These are phyloP conservation scores for Varanus salvator DNA, from an alignment of 2,113 vertebrate species.

Conservation along the genomic window DNA sequence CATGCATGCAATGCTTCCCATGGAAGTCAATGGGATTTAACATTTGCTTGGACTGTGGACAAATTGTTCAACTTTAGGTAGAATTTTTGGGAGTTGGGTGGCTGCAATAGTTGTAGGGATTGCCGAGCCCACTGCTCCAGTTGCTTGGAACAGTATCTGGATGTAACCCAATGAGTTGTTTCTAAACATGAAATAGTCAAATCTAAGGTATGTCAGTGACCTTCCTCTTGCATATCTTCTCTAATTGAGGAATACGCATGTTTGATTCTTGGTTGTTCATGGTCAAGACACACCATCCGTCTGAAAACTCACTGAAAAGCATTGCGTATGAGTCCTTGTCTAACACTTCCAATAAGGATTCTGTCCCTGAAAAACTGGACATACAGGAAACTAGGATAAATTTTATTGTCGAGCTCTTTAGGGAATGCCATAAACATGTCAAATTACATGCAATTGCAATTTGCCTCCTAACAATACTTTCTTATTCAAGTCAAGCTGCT, in stretches of 20 bases:
- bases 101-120: no score
- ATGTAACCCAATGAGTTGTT: not conserved
- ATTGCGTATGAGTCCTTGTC: not conserved
- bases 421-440: not conserved
- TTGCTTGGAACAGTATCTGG: no score
- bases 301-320: not conserved
- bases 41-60: no score
- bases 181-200: not conserved
- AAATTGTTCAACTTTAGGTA: no score
- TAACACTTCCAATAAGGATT: not conserved
- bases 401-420: not conserved
- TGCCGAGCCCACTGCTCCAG: no score
- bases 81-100: no score
- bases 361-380: not conserved
- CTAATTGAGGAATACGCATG: not conserved
- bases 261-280: no score
- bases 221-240: not conserved
- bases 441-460: constrained; percentile 1
- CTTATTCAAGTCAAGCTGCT: not conserved
- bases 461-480: not conserved
- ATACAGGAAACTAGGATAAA: not conserved
- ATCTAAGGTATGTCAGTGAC: not conserved
- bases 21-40: not conserved
- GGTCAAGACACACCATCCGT: not conserved
- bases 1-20: not conserved